phyloP scores from a whole-genome alignment of 2,797 vertebrate species.

The Sarcoramphus papa region DNA sequence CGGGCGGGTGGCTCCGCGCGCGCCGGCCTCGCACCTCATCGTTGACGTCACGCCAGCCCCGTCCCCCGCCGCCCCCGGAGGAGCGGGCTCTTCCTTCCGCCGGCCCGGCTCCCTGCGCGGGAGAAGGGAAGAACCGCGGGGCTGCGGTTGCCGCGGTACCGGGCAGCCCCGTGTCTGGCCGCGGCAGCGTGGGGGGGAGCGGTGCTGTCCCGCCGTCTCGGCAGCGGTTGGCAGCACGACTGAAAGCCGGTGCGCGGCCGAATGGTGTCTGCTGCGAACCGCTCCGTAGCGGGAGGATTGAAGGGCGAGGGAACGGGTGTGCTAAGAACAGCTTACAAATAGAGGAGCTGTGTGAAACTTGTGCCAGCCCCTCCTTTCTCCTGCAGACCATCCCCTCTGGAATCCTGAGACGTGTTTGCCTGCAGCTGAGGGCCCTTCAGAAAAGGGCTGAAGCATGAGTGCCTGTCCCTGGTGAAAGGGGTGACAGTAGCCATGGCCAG shows the following conservation, averaged over 20 bases:
- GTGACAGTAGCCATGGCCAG: neutral
- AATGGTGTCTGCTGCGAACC: neutral
- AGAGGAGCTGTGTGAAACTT: no score
- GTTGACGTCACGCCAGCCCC: neutral
- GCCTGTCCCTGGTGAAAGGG: neutral
- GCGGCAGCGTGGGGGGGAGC: neutral
- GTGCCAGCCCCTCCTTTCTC: no score
- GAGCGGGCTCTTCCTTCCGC: neutral
- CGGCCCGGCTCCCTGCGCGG: neutral
- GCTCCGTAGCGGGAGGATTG: neutral
- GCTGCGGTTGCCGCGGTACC: no score
- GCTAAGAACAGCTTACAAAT: no score
- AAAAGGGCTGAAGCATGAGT: accelerated
- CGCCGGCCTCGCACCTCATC: neutral
- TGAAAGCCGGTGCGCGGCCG: neutral
- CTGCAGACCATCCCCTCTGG: neutral
- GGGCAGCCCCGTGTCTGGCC: neutral
- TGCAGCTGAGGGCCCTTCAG: accelerated
- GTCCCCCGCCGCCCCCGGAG: neutral
- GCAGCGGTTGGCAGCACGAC: no score
- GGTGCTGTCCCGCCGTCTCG: neutral
- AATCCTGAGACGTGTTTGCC: accelerated
- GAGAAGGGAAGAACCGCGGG: neutral
- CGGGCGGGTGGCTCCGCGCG: neutral
- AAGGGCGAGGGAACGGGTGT: no score